These are phyloP conservation scores for Lissonota sp. DNA, from an alignment of 2,888 invertebrate genomes.

Conservation along the genomic window DNA sequence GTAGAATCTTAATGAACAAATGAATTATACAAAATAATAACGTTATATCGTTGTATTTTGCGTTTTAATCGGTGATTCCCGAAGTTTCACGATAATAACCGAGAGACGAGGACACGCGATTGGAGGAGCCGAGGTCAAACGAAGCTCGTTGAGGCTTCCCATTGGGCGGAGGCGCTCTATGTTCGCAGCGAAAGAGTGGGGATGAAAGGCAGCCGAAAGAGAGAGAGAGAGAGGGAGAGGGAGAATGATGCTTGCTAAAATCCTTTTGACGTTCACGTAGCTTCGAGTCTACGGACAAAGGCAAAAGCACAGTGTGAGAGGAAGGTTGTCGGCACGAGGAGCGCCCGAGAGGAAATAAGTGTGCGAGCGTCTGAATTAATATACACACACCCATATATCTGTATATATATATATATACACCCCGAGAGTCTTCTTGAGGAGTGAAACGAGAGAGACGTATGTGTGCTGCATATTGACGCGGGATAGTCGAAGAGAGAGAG, in stretches of 20 bases:
- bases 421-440: constrained; percentile 29
- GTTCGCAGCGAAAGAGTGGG: constrained; percentile 21
- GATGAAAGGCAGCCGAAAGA: neutral
- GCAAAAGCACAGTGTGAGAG: constrained; percentile 68
- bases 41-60: neutral
- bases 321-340: constrained; percentile 60
- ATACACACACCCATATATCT: constrained; percentile 33
- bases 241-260: constrained; percentile 56
- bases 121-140: constrained; percentile 51
- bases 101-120: constrained; percentile 44
- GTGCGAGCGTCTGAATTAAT: constrained; percentile 61
- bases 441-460: constrained; percentile 43
- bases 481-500: constrained; percentile 25
- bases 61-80: neutral
- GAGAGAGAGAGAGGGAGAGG: constrained; percentile 25
- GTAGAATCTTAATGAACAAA: neutral
- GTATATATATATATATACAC: constrained; percentile 15
- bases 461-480: constrained; percentile 26
- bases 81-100: constrained; percentile 54
- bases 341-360: constrained; percentile 33
- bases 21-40: constrained; percentile 5
- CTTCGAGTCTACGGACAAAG: constrained; percentile 67
- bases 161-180: constrained; percentile 47
- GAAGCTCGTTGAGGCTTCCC: constrained; percentile 18
- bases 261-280: constrained; percentile 65